Conservation (phyloP, 2,888 invertebrate genomes). For the Phengaris arion region DNA sequence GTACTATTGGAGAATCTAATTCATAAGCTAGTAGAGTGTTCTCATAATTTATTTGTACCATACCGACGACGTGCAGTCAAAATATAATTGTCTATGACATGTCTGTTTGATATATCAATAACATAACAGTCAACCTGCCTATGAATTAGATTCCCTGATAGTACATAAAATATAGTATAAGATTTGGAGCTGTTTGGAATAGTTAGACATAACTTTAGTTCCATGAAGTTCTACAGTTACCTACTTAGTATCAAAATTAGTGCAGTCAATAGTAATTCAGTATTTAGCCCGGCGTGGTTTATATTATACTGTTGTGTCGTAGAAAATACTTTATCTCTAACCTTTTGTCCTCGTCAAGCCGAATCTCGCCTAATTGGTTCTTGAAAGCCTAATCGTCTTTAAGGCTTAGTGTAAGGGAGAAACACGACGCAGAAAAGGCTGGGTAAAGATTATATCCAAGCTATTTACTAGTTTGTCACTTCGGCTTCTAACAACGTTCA, state of each 20-base stretch:
- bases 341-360: not conserved
- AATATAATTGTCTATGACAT: not conserved
- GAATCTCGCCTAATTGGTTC: slow-evolving; percentile 8
- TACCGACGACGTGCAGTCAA: too few relatives aligned
- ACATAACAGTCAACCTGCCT: too few relatives aligned
- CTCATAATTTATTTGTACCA: too few relatives aligned
- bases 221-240: too few relatives aligned
- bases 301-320: not conserved
- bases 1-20: too few relatives aligned
- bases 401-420: slow-evolving; percentile 12
- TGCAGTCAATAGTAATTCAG: too few relatives aligned
- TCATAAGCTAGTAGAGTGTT: too few relatives aligned
- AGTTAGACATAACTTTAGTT: too few relatives aligned
- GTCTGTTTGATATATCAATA: not conserved
- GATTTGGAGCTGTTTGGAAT: not conserved
- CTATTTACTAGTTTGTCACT: slow-evolving; percentile 9
- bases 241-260: too few relatives aligned
- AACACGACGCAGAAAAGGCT: slow-evolving; percentile 30
- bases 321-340: slow-evolving; percentile 5
- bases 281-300: too few relatives aligned
- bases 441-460: slow-evolving; percentile 30
- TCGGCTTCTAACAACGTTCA: not conserved
- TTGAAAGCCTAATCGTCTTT: slow-evolving; percentile 19
- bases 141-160: too few relatives aligned
- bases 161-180: too few relatives aligned